Base-by-base conservation (phyloP, 1,140 invertebrate genomes). In the Lepidotrigona ventralis region DNA sequence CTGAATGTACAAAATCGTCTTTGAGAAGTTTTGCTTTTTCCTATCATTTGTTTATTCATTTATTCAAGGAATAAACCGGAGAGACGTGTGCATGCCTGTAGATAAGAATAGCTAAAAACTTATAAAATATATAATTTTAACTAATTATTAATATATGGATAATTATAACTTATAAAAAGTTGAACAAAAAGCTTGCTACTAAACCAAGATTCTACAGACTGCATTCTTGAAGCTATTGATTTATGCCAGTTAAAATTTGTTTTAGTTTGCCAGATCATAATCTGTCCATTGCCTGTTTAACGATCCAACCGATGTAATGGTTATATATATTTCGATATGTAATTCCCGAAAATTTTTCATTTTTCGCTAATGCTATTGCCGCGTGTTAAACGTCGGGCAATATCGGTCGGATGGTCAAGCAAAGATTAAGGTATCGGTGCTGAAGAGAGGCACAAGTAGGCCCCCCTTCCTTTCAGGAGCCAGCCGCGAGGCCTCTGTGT, bases 361-460 rank as follows among this genome's bases (percentile, higher is more conserved):
- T 77, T 3, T 58, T 46, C 46, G 54, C 15, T 39, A 21, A 54
- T 29, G 17, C 39, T 26, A 66, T 26, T 51, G 51, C 19, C 26
- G 63, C 33, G 78, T 54, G 26, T 75, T 46, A 58, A 72, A 82
- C 74, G 17, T 54, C 54, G 29, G 68, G 26, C 63, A 58, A 81
- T 81, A 77, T 76, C 85, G 60, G 69, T 63, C 75, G 46, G 58
- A 64, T 66, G 79, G 58, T 63, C 54, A 60, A 60, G 39, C 60
- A 54, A 58, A 68, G 84, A 88, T 88, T 73, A 64, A 85, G 71
- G 87, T 87, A 87, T 85, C 76, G 75, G 75, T 79, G 79, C 56
- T 74, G 74, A 83, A 78, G 80, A 86, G 73, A 81, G 81, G 86
- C 87, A 89, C 87, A 90, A 92, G 92, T 92, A 89, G 91, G 90